Evolutionary conservation across 2,888 invertebrate species (phyloP), one percentile per base, ranked within the genome.

Genomic region (Drosophila falleni): DNA sequence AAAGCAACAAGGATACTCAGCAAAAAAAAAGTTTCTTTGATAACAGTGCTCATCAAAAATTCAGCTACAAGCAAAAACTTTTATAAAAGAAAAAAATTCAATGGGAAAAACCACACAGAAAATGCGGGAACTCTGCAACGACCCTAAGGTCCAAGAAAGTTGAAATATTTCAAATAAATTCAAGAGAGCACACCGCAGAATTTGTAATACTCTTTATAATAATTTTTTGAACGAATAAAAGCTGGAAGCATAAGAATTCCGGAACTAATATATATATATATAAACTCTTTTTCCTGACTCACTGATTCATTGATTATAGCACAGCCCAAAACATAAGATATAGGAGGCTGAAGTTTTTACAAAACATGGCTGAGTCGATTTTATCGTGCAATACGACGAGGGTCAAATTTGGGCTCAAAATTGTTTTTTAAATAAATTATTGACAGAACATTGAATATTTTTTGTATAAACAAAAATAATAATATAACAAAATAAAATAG

Each of bases 11-110:
- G 29, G 16, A 54, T 60, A 39, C 33, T 29, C 62, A 42, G 62
- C 55, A 59, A 71, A 74, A 78, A 74, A 78, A 80, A 80, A 75
- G 60, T 74, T 74, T 53, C 58, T 69, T 86, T 81, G 75, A 86
- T 81, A 88, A 83, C 71, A 79, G 49, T 46, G 71, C 87, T 74
- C 90, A 89, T 89, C 85, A 87, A 87, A 89, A 74, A 63, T 87
- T 78, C 55, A 74, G 76, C 70, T 73, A 81, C 89, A 89, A 84
- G 87, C 81, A 87, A 89, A 86, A 89, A 83, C 81, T 86, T 89
- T 87, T 89, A 74, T 53, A 70, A 58, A 58, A 8, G 37, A 26
- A 23, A 56, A 65, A 80, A 71, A 74, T 74, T 62, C 51, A 75
- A 72, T 70, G 67, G 54, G 41, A 68, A 71, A 64, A 68, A 44